These are phyloP conservation scores for Datnioides undecimradiatus DNA, from an alignment of 2,113 vertebrate species.

Conservation along the genomic window DNA sequence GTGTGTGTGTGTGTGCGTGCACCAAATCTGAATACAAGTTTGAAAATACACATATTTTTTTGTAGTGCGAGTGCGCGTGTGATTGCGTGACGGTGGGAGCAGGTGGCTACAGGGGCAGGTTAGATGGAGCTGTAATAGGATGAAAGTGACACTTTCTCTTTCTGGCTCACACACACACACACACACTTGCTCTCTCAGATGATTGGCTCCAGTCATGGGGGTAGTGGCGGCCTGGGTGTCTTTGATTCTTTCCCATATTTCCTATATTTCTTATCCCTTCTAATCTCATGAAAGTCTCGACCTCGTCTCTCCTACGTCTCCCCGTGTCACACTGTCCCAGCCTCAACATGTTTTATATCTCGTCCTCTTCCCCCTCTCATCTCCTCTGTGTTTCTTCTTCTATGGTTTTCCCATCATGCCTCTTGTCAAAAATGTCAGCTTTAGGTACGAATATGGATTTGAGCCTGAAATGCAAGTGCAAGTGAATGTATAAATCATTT, in stretches of 20 bases:
- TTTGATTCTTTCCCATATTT: conserved; percentile 40
- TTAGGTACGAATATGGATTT: background rate
- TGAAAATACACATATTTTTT: conserved; percentile 17
- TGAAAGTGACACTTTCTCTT: conserved; percentile 67
- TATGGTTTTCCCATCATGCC: background rate
- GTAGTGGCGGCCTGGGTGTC: conserved; percentile 3
- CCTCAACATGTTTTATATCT: conserved; percentile 29
- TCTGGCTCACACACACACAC: conserved; percentile 45
- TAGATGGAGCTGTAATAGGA: conserved; percentile 76
- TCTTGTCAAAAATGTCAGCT: background rate
- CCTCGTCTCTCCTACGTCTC: conserved; percentile 44
- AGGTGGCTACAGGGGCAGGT: conserved; percentile 71
- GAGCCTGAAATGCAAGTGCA: background rate
- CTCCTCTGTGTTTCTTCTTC: background rate
- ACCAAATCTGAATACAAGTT: conserved; percentile 14
- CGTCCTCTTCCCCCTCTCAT: background rate
- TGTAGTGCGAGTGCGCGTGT: conserved; percentile 21
- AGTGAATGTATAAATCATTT: background rate
- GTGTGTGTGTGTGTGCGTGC: background rate
- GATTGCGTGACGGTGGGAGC: conserved; percentile 58
- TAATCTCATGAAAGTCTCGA: conserved; percentile 61
- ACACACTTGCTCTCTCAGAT: conserved; percentile 41
- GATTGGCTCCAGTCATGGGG: conserved; percentile 63
- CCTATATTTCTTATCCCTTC: conserved; percentile 22
- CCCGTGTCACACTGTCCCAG: background rate